Base-by-base conservation (phyloP, 2,113 vertebrate genomes). In the Drymodes brunneopygia region DNA sequence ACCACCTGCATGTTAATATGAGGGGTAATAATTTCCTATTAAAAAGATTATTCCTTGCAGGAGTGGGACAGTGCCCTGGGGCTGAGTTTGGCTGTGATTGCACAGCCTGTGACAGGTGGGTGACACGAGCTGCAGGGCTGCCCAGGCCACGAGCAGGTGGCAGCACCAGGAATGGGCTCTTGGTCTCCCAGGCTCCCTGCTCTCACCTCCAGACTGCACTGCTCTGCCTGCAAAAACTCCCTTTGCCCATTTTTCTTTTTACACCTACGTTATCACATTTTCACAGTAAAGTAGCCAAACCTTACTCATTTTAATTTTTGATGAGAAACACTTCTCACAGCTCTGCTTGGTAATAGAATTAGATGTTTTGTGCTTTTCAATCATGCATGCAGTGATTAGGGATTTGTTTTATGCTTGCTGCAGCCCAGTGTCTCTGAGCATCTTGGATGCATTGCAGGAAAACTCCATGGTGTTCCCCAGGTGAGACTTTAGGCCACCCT, bases 311-410 rank as follows among this genome's bases (percentile, higher is more conserved):
- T 91, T 75, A 83, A 67, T 88, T 90, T 33, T 44, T 74, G 36
- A 86, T 40, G 73, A 85, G 61, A 89, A 94, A 42, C 7, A 10
- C 73, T 85, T 86, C 73, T 90, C 81, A 81, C 61, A 90, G 78
- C 60, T 93, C 66, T 86, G 11, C 44, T 81, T 44, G 17, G 31
- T 85, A 64, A 65, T 53, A 50, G 66, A 86, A 92, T 60, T 48
- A 84, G 73, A n/a, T 81, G 70, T 9, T 38, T 85, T 8, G 8
- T 87, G 81, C 70, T 78, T 78, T 77, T 67, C 66, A 66, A 1
- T 44, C 35, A 44, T 1, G 2, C 9, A 6, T 24, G 51, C 33
- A 27, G 10, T 44, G 61, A 45, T 48, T 23, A 54, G 57, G 42
- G 35, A 11, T 45, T 54, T 33, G 54, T 36, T 92, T 60, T 38